Evolutionary conservation across 1,140 invertebrate genomes (phyloP), one percentile per base, ranked within the genome.

Genomic region (Drosophila jambulina): DNA sequence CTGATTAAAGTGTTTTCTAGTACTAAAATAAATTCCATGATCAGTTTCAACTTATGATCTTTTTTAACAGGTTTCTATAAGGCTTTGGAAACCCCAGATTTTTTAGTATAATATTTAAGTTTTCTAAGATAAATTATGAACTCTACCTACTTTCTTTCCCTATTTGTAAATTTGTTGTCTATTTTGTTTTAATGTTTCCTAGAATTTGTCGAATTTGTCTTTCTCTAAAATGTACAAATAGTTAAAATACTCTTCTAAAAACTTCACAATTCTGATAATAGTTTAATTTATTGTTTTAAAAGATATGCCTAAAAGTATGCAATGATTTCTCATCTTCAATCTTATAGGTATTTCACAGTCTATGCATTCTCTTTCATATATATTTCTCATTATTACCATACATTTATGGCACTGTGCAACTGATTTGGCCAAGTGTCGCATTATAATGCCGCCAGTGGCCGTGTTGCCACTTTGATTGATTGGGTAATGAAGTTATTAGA

Each of bases 401-500:
- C 34, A 75, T 64, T 78, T 74, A 69, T 40, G 6, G 12, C 57
- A 46, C 60, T 72, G 62, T 68, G 62, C 62, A 63, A 54, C 79
- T 72, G 67, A 51, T 34, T 82, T 53, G 82, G 53, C 78, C 71
- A 62, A 61, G 71, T 80, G 84, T 67, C 63, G 79, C 74, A 72
- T 77, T 83, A 79, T 77, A 77, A 72, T 65, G 71, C 63, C 59
- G 72, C 67, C 72, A 72, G 45, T 74, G 65, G 85, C 75, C 80
- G 83, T 80, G 84, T 67, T 78, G 77, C 69, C 80, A 75, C 53
- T 48, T 69, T 84, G 85, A 87, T 87, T 87, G 83, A 87, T 87
- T 87, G 84, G 72, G 36, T 80, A 84, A 87, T 87, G 78, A 88
- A 88, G 85, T 84, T 80, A 80, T 87, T 88, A 87, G 68, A 69